Base-by-base conservation (phyloP, 2,797 vertebrate genomes). In the Sus cebifrons region DNA sequence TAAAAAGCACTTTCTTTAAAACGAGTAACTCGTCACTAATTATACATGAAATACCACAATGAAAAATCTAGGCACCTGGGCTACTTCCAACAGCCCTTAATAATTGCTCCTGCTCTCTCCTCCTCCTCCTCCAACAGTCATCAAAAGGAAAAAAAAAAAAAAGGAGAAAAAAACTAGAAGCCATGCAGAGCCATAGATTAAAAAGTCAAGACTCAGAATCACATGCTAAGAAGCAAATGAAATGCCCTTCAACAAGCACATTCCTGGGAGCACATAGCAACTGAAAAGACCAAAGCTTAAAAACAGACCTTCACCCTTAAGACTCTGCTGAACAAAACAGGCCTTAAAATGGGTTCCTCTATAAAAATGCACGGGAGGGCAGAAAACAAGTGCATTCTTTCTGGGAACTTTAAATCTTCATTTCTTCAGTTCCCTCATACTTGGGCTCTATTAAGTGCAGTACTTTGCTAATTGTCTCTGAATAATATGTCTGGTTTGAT, bases 1-100 rank as follows among this genome's bases (percentile, higher is more conserved):
- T 54, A 77, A 96, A 79, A 95, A 25, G 29, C 58, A 79, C 74
- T 97, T 81, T 67, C 70, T 96, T 6, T 91, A 44, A 89, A 92
- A 78, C 64, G 73, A 89, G 52, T 29, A 81, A 89, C 3, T 82
- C 21, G 44, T 74, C 77, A 68, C 13, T 89, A 81, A 93, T 18
- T 73, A 17, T 82, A 89, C 86, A 89, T 5, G 84, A 87, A 83
- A 81, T 0, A 64, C 23, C 20, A 60, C 13, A 91, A 6, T 18
- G 29, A 93, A 32, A 78, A 77, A 87, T 73, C 65, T 49, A 84
- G 56, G 32, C 0, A 71, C 29, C 82, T 94, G 70, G 29, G 36
- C 64, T 88, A 40, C 52, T 94, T 90, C 32, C 8, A 74, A n/a
- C 2, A 82, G 70, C 74, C 14, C 36, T 82, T 74, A 81, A 32